phyloP scores from a whole-genome alignment of 1,140 invertebrate genomes.

The Dryas iulia region DNA sequence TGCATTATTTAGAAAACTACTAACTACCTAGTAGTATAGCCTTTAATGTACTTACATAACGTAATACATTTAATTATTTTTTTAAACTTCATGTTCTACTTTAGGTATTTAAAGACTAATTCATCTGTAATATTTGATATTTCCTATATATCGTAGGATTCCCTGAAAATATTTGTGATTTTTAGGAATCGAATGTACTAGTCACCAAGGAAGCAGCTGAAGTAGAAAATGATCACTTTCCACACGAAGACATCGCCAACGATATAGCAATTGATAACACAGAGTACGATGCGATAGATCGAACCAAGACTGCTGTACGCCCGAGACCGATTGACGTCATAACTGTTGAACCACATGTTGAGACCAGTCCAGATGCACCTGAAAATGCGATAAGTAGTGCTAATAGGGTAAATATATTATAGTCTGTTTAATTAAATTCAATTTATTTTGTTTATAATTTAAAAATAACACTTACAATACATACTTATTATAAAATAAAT shows the following conservation, averaged over 20 bases:
- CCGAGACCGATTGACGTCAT: slow-evolving; percentile 72
- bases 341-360: slow-evolving; percentile 61
- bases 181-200: slow-evolving; percentile 77
- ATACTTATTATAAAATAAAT: slow-evolving; percentile 1
- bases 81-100: too few species aligned
- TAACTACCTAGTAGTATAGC: too few species aligned
- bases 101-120: too few species aligned
- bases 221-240: slow-evolving; percentile 59
- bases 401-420: slow-evolving; percentile 79
- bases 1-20: too few species aligned
- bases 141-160: too few species aligned
- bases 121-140: too few species aligned
- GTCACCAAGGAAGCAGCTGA: slow-evolving; percentile 73
- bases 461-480: background rate
- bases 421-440: background rate
- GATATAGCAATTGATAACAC: slow-evolving; percentile 38
- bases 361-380: slow-evolving; percentile 72
- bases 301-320: slow-evolving; percentile 50
- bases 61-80: too few species aligned
- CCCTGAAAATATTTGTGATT: too few species aligned
- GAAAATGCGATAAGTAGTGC: slow-evolving; percentile 83
- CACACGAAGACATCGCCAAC: slow-evolving; percentile 38
- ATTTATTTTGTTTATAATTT: background rate
- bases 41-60: too few species aligned
- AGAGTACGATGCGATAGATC: slow-evolving; percentile 26